Evolutionary conservation across 2,888 invertebrate genomes (phyloP), one percentile per base, ranked within the genome.

Genomic region (Eupithecia insigniata): DNA sequence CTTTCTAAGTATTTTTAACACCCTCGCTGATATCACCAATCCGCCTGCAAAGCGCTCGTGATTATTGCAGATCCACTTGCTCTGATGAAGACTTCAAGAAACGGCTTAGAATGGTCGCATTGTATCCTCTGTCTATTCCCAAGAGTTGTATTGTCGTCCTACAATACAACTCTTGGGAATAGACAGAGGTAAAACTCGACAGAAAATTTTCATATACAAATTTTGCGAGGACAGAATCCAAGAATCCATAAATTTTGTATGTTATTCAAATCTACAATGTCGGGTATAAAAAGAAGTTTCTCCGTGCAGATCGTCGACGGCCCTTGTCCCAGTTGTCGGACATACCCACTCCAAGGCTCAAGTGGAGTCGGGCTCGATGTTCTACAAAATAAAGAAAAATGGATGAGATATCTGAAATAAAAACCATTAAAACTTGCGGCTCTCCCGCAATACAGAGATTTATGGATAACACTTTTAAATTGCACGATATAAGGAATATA

Each of bases 251-350:
- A 82, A 78, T 78, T 76, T 77, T 78, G 69, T 51, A 62, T 74
- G 71, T 70, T 78, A 83, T 83, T 80, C 77, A 82, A 85, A 85
- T 81, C 68, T 68, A 77, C 72, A 74, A 73, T 78, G 76, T 79
- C 78, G 74, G 67, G 16, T 69, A 81, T 80, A 82, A 74, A 82
- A 84, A 82, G 80, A 82, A 80, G 79, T 86, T 84, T 77, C 75
- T 78, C 78, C 77, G 66, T 75, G 75, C 70, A 80, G 79, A 83
- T 82, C 78, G 80, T 82, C 82, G 79, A 80, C 80, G 74, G 71
- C 81, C 78, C 88, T 88, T 86, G 87, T 83, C 87, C 86, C 73
- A 80, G 79, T 85, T 87, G 84, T 83, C 71, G 76, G 82, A 75
- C 82, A 77, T 58, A 30, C 73, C 84, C 83, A 80, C 85, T 85